Evolutionary conservation across 23 tunicate species (phyloP).

Genomic region (Styela clava): DNA sequence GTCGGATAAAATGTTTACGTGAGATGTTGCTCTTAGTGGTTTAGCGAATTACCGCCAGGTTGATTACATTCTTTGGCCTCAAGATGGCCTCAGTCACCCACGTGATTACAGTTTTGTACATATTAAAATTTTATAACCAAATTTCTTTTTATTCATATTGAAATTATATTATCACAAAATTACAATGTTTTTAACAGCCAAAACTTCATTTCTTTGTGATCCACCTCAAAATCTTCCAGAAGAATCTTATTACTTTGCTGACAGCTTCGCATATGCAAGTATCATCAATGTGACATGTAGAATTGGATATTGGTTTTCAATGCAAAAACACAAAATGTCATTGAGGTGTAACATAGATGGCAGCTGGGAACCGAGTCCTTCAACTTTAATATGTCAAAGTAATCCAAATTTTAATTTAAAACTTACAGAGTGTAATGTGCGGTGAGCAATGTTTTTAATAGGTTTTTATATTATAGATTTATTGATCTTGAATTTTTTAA

Average conservation of each 20-base stretch:
- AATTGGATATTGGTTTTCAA: slow-evolving; percentile 51
- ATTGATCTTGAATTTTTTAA: no score
- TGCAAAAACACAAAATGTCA: neutral
- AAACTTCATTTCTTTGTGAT: slow-evolving; percentile 48
- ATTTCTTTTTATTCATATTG: no score
- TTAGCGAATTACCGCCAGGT: no score
- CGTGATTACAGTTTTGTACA: no score
- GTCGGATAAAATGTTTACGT: slow-evolving; percentile 45
- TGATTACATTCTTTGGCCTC: no score
- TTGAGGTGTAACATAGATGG: slow-evolving; percentile 25
- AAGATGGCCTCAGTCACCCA: no score
- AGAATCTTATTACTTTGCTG: slow-evolving; percentile 30
- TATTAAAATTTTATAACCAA: no score
- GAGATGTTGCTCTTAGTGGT: neutral
- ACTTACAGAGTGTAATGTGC: neutral
- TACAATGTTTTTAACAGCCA: slow-evolving; percentile 18
- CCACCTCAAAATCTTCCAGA: slow-evolving; percentile 28
- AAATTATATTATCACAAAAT: neutral
- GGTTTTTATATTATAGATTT: no score
- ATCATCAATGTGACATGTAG: slow-evolving; percentile 41
- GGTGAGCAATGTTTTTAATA: no score
- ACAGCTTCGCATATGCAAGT: slow-evolving; percentile 35
- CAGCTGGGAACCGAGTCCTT: slow-evolving; percentile 39
- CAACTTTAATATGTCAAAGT: slow-evolving; percentile 28
- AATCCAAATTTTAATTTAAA: neutral